Percentiles rank a stretch among this genome's conserved stretches.
These are phyloP conservation scores for Tenthredo scrophulariae DNA, from an alignment of 2,888 invertebrate genomes.

Conservation along the genomic window DNA sequence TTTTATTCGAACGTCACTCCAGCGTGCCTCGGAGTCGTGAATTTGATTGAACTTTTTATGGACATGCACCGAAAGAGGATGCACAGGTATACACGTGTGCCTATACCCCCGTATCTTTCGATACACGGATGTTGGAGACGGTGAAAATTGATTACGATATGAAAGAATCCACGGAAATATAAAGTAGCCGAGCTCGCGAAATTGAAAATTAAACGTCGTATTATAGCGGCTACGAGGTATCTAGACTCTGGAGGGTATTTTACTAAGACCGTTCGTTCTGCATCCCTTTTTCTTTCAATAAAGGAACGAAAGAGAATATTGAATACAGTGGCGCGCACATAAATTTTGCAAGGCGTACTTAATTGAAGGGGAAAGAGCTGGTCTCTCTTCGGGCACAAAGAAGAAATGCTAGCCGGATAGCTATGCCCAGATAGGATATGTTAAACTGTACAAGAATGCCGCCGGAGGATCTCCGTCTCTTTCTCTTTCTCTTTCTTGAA, in stretches of 20 bases:
- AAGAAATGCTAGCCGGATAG: constrained; percentile 49
- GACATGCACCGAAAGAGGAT: background rate
- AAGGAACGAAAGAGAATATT: constrained; percentile 68
- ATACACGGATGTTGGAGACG: background rate
- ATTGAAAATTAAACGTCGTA: constrained; percentile 40
- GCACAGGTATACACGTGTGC: too few species aligned
- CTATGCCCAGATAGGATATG: constrained; percentile 66
- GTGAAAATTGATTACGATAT: constrained; percentile 24
- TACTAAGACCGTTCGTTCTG: constrained; percentile 22
- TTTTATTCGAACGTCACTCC: background rate
- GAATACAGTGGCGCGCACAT: constrained; percentile 72
- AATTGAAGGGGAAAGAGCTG: constrained; percentile 75
- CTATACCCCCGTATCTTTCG: too few species aligned
- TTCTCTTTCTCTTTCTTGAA: constrained; percentile 59
- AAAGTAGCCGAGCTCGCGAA: background rate
- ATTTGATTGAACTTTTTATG: background rate
- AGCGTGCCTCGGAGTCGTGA: background rate
- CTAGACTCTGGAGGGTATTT: background rate
- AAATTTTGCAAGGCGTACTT: constrained; percentile 75
- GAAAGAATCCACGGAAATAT: background rate
- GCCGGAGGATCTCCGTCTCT: constrained; percentile 60
- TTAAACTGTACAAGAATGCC: constrained; percentile 73
- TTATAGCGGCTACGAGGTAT: background rate
- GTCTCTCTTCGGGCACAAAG: constrained; percentile 58
- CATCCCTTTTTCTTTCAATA: constrained; percentile 66